These are phyloP conservation scores for Anguilla japonica DNA, from an alignment of 2,113 vertebrate species.

Conservation along the genomic window DNA sequence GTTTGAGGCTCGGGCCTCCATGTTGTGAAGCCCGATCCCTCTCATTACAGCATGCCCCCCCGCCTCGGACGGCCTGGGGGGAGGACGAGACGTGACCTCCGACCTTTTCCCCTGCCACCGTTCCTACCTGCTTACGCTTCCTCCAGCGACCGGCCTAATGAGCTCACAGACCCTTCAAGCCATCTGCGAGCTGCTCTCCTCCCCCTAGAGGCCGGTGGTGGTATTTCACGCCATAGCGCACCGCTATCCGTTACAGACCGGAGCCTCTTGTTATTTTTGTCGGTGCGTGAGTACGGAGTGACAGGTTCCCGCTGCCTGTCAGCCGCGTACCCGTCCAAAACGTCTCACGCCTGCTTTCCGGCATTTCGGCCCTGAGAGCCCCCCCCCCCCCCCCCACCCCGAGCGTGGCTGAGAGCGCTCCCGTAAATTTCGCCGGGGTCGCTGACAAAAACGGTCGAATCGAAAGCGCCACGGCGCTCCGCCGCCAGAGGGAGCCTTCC, in stretches of 20 bases:
- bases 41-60: slow-evolving; percentile 65
- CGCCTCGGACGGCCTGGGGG: slow-evolving; percentile 23
- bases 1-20: slow-evolving; percentile 38
- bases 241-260: not conserved
- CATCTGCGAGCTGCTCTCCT: slow-evolving; percentile 8
- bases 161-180: slow-evolving; percentile 48
- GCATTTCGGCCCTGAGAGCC: not conserved
- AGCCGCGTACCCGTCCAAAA: not conserved
- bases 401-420: not conserved
- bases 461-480: not conserved
- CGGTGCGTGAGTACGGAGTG: not conserved
- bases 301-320: slow-evolving; percentile 5
- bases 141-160: slow-evolving; percentile 51
- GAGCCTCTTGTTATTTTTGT: not conserved
- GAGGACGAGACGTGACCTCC: slow-evolving; percentile 56
- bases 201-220: slow-evolving; percentile 7
- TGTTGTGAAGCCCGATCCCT: slow-evolving; percentile 32
- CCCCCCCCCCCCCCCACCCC: not conserved
- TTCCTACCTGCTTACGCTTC: slow-evolving; percentile 57
- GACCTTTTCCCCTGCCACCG: slow-evolving; percentile 46
- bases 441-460: slow-evolving; percentile 4
- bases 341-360: not conserved
- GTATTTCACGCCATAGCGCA: not conserved
- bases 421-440: not conserved
- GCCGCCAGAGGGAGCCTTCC: not conserved